Conservation (phyloP, 2,797 vertebrate species). For the Eleutherodactylus coqui region DNA sequence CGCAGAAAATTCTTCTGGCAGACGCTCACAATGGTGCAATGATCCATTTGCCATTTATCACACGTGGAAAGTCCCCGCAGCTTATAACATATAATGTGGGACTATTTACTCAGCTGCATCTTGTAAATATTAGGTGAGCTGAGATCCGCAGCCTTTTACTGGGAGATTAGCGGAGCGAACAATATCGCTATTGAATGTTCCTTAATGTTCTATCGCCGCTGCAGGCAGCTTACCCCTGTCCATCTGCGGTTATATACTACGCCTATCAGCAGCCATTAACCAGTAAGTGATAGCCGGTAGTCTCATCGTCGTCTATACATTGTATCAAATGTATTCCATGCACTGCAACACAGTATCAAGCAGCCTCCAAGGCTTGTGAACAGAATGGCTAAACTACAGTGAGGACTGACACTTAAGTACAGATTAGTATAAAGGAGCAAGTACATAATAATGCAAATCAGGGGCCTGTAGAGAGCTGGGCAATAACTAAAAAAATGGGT, state of each 20-base stretch:
- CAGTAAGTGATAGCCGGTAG: too few species aligned
- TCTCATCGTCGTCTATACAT: too few species aligned
- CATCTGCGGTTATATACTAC: background rate
- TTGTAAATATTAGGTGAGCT: slow-evolving; percentile 39
- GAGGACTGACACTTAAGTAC: background rate
- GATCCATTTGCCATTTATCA: slow-evolving; percentile 40
- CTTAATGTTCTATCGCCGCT: background rate
- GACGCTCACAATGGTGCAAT: background rate
- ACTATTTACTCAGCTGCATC: slow-evolving; percentile 40
- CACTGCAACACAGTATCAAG: background rate
- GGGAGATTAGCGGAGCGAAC: slow-evolving; percentile 34
- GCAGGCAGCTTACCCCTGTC: background rate
- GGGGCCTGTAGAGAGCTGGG: too few species aligned
- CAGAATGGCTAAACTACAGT: background rate
- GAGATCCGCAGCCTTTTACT: background rate
- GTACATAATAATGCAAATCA: background rate
- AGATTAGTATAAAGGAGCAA: background rate
- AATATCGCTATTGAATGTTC: slow-evolving; percentile 24
- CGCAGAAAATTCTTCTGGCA: slow-evolving; percentile 3
- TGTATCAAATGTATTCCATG: background rate
- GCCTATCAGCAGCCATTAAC: background rate
- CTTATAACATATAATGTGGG: slow-evolving; percentile 17
- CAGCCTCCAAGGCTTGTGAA: background rate
- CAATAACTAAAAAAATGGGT: too few species aligned
- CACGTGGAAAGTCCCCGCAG: slow-evolving; percentile 12